Conservation (phyloP, 92 coral and sea anemone genomes). For the Diadumene lineata region DNA sequence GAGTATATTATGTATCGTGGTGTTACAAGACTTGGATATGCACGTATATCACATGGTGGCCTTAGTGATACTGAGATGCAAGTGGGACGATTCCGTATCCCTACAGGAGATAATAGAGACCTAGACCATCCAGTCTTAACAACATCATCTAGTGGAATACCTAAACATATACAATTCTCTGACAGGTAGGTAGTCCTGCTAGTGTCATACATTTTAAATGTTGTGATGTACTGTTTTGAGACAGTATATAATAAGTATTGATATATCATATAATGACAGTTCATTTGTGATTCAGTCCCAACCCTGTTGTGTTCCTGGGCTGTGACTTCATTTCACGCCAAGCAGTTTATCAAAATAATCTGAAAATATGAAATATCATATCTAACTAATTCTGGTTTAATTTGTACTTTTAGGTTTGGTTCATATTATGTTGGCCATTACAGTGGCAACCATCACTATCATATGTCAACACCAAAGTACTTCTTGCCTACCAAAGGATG, state of each 20-base stretch:
- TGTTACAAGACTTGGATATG: slow-evolving; percentile 85
- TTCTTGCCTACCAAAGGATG: slow-evolving; percentile 60
- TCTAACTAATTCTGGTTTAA: background rate
- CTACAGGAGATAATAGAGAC: slow-evolving; percentile 49
- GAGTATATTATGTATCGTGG: slow-evolving; percentile 97
- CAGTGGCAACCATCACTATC: slow-evolving; percentile 80
- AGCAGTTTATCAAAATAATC: slow-evolving; percentile 83
- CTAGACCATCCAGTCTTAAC: slow-evolving; percentile 67
- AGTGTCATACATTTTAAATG: too few relatives aligned
- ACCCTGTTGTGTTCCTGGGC: slow-evolving; percentile 94
- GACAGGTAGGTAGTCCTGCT: too few relatives aligned
- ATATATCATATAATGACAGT: too few relatives aligned
- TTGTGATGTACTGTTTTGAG: too few relatives aligned
- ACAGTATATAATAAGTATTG: too few relatives aligned
- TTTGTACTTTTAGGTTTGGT: slow-evolving; percentile 67
- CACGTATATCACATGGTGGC: slow-evolving; percentile 96
- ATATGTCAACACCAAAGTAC: slow-evolving; percentile 97
- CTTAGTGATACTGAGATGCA: slow-evolving; percentile 97
- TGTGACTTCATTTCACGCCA: slow-evolving; percentile 87
- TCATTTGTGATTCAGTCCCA: slow-evolving; percentile 45
- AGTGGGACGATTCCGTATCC: slow-evolving; percentile 83
- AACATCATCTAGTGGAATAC: slow-evolving; percentile 57
- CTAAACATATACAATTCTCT: slow-evolving; percentile 70
- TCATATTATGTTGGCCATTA: slow-evolving; percentile 70
- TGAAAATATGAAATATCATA: slow-evolving; percentile 59